Base-by-base conservation (phyloP, 2,113 vertebrate genomes). In the Megatriorchis doriae region DNA sequence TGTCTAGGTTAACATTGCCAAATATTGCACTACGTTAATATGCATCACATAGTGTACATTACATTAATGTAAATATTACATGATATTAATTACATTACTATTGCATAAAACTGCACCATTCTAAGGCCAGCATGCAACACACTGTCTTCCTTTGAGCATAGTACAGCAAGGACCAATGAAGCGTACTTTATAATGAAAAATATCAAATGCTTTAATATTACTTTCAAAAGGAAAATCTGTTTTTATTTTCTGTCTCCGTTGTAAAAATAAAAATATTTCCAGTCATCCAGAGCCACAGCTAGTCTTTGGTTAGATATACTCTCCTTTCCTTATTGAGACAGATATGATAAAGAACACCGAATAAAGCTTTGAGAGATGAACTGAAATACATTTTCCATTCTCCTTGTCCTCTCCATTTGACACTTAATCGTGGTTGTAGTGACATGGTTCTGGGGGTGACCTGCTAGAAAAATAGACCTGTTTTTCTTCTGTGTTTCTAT, bases 221-320 rank as follows among this genome's bases (percentile, higher is more conserved):
- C 59, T 74, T 88, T 83, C n/a, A 32, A 83, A 71, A 88, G 55
- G 26, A 94, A 95, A 62, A 95, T 84, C 43, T 63, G 61, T 16
- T 86, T 81, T 78, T 91, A 88, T 96, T 88, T 96, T 63, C 56
- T 63, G 73, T 90, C 72, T 88, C 4, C 0, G 11, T 73, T 70
- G 27, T 81, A 86, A 93, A 93, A 90, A 72, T 90, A 65, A 96
- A 93, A 93, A 45, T 77, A 94, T 77, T 90, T 82, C 58, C 19
- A n/a, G 27, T 70, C 53, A 70, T 72, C 59, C 8, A 42, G 62
- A 77, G 43, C 14, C 34, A 88, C 48, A 77, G 48, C 34, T 59
- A 73, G 27, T 31, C 66, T 72, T 90, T 61, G 26, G 29, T 81
- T 65, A 66, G 56, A 65, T 22, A 40, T 16, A 32, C 47, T 93